phyloP scores from a whole-genome alignment of 1,140 invertebrate genomes.

The Rhyacophila brunnea region DNA sequence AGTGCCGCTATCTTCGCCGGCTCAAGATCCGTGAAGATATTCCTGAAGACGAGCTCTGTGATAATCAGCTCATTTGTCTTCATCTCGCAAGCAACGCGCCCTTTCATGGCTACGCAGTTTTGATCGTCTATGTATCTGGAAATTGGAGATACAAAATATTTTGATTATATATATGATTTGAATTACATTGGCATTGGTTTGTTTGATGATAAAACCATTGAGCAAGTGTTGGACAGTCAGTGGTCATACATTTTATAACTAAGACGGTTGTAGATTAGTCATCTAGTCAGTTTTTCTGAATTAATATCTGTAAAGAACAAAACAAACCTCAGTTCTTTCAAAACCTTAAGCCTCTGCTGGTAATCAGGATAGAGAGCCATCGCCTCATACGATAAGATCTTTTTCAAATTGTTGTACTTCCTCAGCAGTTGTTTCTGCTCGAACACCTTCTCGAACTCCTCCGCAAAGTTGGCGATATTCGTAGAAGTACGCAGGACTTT shows the following conservation, averaged over 20 bases:
- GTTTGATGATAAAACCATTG: too few relatives aligned
- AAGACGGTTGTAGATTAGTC: too few relatives aligned
- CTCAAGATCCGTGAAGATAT: slow-evolving; percentile 81
- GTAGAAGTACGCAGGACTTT: slow-evolving; percentile 43
- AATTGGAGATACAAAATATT: not conserved
- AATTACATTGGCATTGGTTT: too few relatives aligned
- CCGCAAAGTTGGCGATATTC: slow-evolving; percentile 58
- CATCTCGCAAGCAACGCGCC: slow-evolving; percentile 94
- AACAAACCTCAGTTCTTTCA: slow-evolving; percentile 71
- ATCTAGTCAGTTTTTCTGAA: too few relatives aligned
- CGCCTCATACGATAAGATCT: slow-evolving; percentile 79
- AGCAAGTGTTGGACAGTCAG: too few relatives aligned
- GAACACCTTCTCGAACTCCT: slow-evolving; percentile 73
- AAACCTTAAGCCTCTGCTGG: slow-evolving; percentile 76
- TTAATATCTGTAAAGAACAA: too few relatives aligned
- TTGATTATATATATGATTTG: too few relatives aligned
- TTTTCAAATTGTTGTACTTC: slow-evolving; percentile 69
- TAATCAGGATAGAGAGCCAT: slow-evolving; percentile 88
- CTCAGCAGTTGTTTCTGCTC: slow-evolving; percentile 70
- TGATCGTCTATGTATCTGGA: slow-evolving; percentile 32
- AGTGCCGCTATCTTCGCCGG: slow-evolving; percentile 91
- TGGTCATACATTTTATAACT: too few relatives aligned
- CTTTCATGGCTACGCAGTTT: slow-evolving; percentile 76
- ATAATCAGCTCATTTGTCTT: slow-evolving; percentile 91
- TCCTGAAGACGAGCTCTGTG: slow-evolving; percentile 93